Conservation (phyloP, 2,113 vertebrate species). For the Coregonus clupeaformis region DNA sequence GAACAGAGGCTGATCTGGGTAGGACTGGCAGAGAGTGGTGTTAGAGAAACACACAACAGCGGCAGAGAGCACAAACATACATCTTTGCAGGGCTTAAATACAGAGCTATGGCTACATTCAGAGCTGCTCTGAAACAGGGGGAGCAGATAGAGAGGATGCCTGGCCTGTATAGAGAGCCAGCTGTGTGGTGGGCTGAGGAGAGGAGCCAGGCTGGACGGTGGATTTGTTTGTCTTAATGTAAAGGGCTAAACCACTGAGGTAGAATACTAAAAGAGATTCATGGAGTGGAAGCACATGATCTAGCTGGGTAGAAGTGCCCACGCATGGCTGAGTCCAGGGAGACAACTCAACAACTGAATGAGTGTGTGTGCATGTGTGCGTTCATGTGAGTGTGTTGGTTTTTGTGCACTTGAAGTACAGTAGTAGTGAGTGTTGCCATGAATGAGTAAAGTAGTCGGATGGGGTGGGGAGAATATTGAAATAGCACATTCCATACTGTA, state of each 20-base stretch:
- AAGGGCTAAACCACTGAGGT: constrained; percentile 34
- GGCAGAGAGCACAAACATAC: too few species aligned
- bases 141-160: not conserved
- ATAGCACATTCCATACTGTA: constrained; percentile 19
- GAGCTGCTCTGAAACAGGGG: not conserved
- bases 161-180: not conserved
- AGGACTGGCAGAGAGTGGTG: not conserved
- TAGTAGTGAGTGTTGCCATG: not conserved
- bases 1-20: not conserved
- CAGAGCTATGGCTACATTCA: too few species aligned
- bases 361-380: constrained; percentile 14
- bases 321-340: constrained; percentile 34
- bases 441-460: not conserved
- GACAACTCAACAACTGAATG: not conserved
- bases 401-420: not conserved
- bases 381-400: not conserved
- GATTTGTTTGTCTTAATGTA: constrained; percentile 16
- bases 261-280: constrained; percentile 57
- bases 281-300: constrained; percentile 36
- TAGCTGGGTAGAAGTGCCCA: constrained; percentile 20
- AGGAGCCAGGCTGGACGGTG: not conserved
- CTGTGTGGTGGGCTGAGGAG: not conserved
- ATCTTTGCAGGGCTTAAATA: too few species aligned
- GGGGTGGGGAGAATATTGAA: not conserved
- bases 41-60: not conserved